These are phyloP conservation scores for Ylistrum balloti DNA, from an alignment of 1,140 invertebrate species.

Conservation along the genomic window DNA sequence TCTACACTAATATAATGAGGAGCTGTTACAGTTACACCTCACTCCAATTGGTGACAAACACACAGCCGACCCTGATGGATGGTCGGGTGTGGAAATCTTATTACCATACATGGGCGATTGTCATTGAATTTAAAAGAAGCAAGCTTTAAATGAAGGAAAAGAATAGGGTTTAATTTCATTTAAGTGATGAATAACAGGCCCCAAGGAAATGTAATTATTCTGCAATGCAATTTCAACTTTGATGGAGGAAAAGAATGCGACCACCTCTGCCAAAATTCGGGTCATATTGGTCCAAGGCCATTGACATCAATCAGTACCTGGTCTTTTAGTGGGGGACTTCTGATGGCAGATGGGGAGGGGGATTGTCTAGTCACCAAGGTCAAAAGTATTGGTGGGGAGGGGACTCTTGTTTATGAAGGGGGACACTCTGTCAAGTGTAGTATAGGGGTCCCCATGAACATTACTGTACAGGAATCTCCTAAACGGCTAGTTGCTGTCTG, in stretches of 20 bases:
- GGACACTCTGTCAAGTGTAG: background rate
- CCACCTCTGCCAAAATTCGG: slow-evolving; percentile 1
- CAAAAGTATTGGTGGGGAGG: background rate
- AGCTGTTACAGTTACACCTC: background rate
- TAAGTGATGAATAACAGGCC: background rate
- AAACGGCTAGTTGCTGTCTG: background rate
- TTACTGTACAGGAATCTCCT: background rate
- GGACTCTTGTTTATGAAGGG: background rate
- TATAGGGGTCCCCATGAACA: background rate
- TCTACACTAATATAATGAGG: background rate
- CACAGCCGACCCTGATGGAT: slow-evolving; percentile 22
- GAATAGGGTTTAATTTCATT: slow-evolving; percentile 12
- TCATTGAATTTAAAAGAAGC: slow-evolving; percentile 40
- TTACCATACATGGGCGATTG: slow-evolving; percentile 32
- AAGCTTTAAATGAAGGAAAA: slow-evolving; percentile 40
- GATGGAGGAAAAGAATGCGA: slow-evolving; percentile 22
- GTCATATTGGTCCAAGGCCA: slow-evolving; percentile 32
- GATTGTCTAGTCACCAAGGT: background rate
- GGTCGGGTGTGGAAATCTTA: slow-evolving; percentile 37
- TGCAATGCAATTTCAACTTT: slow-evolving; percentile 22
- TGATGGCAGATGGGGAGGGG: background rate
- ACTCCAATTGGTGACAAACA: slow-evolving; percentile 4
- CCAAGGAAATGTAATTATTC: slow-evolving; percentile 26
- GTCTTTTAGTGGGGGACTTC: background rate
- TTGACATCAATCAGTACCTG: slow-evolving; percentile 27